phyloP scores from a whole-genome alignment of 2,797 vertebrate species.

The Sebastes goodei region DNA sequence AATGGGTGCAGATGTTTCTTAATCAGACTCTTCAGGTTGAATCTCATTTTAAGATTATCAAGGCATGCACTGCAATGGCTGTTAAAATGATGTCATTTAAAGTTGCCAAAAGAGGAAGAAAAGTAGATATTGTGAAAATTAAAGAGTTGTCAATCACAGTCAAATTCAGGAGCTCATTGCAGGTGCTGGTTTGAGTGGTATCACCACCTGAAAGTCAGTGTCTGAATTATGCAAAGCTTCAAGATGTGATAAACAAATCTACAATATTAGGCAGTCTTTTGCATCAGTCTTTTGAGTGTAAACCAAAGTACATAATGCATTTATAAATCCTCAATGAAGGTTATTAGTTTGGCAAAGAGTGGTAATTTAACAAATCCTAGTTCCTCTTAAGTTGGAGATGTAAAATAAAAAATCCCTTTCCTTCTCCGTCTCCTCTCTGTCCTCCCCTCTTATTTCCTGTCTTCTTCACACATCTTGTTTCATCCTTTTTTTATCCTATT shows the following conservation, averaged over 20 bases:
- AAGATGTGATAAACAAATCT: background rate
- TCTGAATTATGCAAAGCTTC: conserved; percentile 22
- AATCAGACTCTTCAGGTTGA: background rate
- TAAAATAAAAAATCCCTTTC: background rate
- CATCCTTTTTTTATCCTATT: background rate
- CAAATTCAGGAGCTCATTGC: background rate
- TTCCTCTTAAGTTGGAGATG: background rate
- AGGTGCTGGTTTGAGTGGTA: background rate
- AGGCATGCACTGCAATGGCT: background rate
- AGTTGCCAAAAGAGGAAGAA: background rate
- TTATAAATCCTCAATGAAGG: background rate
- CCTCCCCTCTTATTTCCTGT: background rate
- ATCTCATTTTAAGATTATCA: background rate
- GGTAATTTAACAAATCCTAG: background rate
- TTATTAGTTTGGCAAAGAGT: background rate
- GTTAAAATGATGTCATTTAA: too few species aligned
- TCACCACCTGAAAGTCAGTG: background rate
- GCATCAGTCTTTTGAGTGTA: background rate
- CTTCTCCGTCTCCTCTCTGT: background rate
- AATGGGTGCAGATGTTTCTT: background rate
- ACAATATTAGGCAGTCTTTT: background rate
- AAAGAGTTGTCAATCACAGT: background rate
- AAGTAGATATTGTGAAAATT: background rate
- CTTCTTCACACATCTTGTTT: background rate
- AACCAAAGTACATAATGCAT: background rate